phyloP scores from a whole-genome alignment of 2,888 invertebrate genomes.

The Gastrophysa polygoni region DNA sequence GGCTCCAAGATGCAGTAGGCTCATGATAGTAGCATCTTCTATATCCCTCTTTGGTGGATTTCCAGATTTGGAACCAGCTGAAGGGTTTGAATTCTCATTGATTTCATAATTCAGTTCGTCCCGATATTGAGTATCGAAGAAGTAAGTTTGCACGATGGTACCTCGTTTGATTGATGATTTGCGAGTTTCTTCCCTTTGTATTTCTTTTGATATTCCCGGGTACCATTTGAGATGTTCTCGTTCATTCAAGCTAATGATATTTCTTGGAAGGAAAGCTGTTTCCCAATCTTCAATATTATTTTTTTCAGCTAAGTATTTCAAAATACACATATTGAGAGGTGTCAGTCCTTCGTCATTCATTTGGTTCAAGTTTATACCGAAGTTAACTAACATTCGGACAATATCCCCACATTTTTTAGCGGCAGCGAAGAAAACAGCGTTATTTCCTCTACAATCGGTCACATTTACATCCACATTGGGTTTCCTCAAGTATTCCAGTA shows the following conservation, averaged over 20 bases:
- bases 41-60: background rate
- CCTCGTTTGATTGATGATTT: background rate
- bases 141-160: background rate
- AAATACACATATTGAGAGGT: constrained; percentile 58
- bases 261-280: constrained; percentile 44
- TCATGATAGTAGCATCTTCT: constrained; percentile 32
- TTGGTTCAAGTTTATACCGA: constrained; percentile 61
- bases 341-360: constrained; percentile 64
- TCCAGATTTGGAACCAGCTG: background rate
- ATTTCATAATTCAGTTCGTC: background rate
- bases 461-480: constrained; percentile 60
- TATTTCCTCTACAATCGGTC: constrained; percentile 62
- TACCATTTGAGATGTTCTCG: constrained; percentile 67
- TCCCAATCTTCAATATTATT: constrained; percentile 52
- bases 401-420: constrained; percentile 58
- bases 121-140: background rate
- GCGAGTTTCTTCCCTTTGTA: background rate
- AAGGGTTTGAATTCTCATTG: background rate
- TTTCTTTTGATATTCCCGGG: constrained; percentile 38
- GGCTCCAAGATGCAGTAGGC: constrained; percentile 49
- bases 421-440: constrained; percentile 63
- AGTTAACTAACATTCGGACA: constrained; percentile 58
- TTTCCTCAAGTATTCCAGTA: constrained; percentile 56
- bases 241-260: constrained; percentile 45
- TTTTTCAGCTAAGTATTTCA: constrained; percentile 54